Base-by-base conservation (phyloP, 92 coral and sea anemone genomes). In the Epizoanthus stellaris region DNA sequence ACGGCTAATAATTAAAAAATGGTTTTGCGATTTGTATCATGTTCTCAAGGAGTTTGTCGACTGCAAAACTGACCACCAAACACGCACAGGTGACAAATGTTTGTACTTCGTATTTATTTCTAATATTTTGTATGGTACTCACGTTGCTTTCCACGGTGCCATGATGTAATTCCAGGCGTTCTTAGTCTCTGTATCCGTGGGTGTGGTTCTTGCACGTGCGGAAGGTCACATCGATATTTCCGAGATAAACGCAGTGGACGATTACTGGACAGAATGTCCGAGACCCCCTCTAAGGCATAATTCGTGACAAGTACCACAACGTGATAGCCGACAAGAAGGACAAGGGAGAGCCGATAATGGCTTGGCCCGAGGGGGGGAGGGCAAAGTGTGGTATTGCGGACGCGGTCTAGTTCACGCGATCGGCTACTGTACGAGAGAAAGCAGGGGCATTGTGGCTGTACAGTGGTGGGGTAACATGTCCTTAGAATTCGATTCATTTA, bases 191-290 rank as follows among this genome's bases (percentile, higher is more conserved):
- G 74, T 6, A 47, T 14, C 21, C 52, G 16, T 69, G 6, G 74
- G 53, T 12, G 74, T 6, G 47, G 54, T 15, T 7, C 23, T 69
- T 19, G 17, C 74, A 14, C 74, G 74, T 69, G 49, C 74, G 6
- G 74, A 69, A 40, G 74, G 53, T n/a, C 40, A 47, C 25, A 21
- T 69, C 15, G 17, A 69, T 52, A 47, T 69, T 38, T 47, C 36
- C 6, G 54, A 69, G n/a, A 69, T 69, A 19, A 69, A 39, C 6
- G 74, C 74, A 14, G 74, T 69, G 11, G 74, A 69, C 40, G 74
- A 69, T 12, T 69, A 69, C 54, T 69, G 74, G 74, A 69, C 74
- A 17, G 74, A 69, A 8, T 69, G 74, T 39, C 36, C 36, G 36
- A 23, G 40, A 39, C 21, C 21, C 23, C 74, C 74, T 0, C 36